Evolutionary conservation across 1,140 invertebrate species (phyloP), one percentile per base, ranked within the genome.

Genomic region (Phymorhynchus buccinoides): DNA sequence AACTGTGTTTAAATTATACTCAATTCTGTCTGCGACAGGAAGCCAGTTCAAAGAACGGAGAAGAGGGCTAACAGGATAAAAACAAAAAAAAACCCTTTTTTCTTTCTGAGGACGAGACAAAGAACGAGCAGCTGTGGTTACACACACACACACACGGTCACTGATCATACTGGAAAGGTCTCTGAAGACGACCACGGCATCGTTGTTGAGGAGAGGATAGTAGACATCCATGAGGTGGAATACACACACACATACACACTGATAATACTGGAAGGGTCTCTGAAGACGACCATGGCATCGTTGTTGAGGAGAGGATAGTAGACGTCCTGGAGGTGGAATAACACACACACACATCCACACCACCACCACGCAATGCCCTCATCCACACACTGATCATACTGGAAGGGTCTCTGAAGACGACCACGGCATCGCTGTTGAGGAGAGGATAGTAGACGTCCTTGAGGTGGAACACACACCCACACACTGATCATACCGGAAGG

Each of bases 301-400:
- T 73, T 73, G 71, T 73, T 73, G 30, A 39, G 71, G 30, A 73
- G 71, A 14, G 71, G 71, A 27, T 73, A 73, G 37, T 73, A 73
- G 71, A 73, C 22, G 37, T 39, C 12, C 6, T 3, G 16, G 16
- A 73, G 32, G 71, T 73, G 16, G n/a, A n/a, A n/a, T n/a, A n/a
- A 32, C 7, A 73, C 71, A 35, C 12, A 35, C 32, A 9, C 32
- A 73, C 71, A 73, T 32, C 32, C 32, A 7, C 27, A 7, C 7
- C 22, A 68, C 22, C 22, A n/a, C 32, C 32, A 18, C 30, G 3
- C 32, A 7, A 12, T 14, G 37, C 16, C 32, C 66, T 73, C 37
- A 73, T 27, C 16, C 2, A 39, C 30, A 73, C 30, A 73, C 9
- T 3, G 37, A 32, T 6, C 71, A n/a, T 62, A 73, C 71, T 32